These are phyloP conservation scores for Apogon talboti DNA, from an alignment of 2,797 vertebrate genomes.

Conservation along the genomic window DNA sequence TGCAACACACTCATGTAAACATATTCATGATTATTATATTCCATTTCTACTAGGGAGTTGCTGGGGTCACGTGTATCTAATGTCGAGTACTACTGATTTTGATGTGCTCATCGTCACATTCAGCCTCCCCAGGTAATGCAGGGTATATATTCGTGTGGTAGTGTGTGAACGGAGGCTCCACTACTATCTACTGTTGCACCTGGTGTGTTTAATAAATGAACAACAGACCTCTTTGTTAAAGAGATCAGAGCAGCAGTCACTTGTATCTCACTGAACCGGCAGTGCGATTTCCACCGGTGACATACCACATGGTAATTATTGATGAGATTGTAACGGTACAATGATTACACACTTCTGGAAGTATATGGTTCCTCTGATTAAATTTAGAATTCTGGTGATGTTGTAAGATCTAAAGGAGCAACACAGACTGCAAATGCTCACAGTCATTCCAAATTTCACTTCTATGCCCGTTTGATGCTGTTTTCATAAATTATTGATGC, in stretches of 20 bases:
- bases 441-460: constrained; percentile 38
- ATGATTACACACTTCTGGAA: constrained; percentile 28
- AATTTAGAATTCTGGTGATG: constrained; percentile 26
- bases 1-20: too few species aligned
- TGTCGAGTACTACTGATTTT: too few species aligned
- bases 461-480: constrained; percentile 67
- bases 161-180: constrained; percentile 2
- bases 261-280: constrained; percentile 38
- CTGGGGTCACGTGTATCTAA: too few species aligned
- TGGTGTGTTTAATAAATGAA: constrained; percentile 16
- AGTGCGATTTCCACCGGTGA: constrained; percentile 10
- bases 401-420: constrained; percentile 28
- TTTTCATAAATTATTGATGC: constrained; percentile 78
- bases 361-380: constrained; percentile 21
- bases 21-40: too few species aligned
- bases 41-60: too few species aligned
- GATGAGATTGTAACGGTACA: constrained; percentile 5
- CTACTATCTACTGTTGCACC: constrained; percentile 12
- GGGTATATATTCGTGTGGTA: too few species aligned
- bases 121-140: too few species aligned
- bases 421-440: constrained; percentile 29
- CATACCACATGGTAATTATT: constrained; percentile 22
- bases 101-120: too few species aligned
- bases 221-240: constrained; percentile 15
- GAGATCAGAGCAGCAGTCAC: constrained; percentile 40